A percentile compares a stretch with the other conserved stretches of the same genome.
Conservation (phyloP, 2,797 vertebrate species). For the Sciurus vulgaris region DNA sequence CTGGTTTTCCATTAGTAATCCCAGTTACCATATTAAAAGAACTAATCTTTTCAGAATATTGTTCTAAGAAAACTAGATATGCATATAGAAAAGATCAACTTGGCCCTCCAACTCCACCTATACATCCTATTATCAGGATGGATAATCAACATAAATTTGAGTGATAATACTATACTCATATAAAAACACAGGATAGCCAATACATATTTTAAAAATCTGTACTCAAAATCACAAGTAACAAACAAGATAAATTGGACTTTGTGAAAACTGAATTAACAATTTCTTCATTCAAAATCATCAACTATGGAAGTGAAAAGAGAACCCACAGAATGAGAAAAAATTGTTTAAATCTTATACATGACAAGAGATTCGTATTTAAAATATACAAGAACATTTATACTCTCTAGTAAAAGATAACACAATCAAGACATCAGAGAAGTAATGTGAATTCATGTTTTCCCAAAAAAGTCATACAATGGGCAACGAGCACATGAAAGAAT, state of each 20-base stretch:
- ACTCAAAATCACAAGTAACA: background rate
- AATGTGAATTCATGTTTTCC: background rate
- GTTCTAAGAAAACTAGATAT: too few species aligned
- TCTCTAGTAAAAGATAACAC: background rate
- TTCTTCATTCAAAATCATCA: background rate
- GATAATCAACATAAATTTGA: background rate
- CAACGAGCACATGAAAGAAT: background rate
- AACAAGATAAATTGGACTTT: background rate
- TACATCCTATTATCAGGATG: too few species aligned
- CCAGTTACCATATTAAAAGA: too few species aligned
- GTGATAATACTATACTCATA: background rate
- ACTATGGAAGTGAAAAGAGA: background rate
- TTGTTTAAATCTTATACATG: background rate
- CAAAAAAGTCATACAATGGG: background rate
- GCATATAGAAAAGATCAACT: too few species aligned
- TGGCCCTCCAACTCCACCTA: too few species aligned
- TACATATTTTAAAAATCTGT: background rate
- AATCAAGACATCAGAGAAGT: background rate
- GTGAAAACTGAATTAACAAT: background rate
- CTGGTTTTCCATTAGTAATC: too few species aligned
- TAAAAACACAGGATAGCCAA: background rate
- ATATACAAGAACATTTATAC: background rate
- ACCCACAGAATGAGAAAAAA: background rate
- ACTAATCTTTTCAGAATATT: too few species aligned
- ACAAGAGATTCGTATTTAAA: background rate